phyloP scores from a whole-genome alignment of 1,140 invertebrate species.

The Drosophila albomicans region DNA sequence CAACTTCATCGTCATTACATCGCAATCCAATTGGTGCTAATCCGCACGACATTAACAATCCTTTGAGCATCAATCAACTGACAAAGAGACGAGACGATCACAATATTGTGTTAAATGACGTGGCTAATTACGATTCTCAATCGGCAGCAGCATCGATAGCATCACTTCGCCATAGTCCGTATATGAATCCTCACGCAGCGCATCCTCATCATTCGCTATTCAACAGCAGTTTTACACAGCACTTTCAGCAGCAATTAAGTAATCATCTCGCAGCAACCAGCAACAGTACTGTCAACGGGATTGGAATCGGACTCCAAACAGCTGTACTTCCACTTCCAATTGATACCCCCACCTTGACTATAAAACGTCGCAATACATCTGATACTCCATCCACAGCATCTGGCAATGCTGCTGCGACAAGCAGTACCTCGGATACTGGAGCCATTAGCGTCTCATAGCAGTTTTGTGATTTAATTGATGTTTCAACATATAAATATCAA shows the following conservation, averaged over 20 bases:
- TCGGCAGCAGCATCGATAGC: neutral
- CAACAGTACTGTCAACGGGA: neutral
- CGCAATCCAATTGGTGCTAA: constrained; percentile 94
- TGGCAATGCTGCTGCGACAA: constrained; percentile 23
- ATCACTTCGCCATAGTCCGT: constrained; percentile 18
- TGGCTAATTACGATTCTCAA: constrained; percentile 3
- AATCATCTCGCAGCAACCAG: constrained; percentile 52
- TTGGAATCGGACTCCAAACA: neutral
- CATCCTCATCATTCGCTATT: constrained; percentile 57
- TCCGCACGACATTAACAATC: constrained; percentile 95
- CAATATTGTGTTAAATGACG: constrained; percentile 30
- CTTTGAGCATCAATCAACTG: constrained; percentile 94
- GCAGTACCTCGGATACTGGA: constrained; percentile 67
- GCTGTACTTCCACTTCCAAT: constrained; percentile 31
- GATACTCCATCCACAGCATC: constrained; percentile 40
- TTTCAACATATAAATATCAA: neutral
- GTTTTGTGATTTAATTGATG: neutral
- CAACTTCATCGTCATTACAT: constrained; percentile 40
- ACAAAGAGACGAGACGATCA: constrained; percentile 86
- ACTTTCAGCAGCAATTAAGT: constrained; percentile 72
- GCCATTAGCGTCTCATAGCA: constrained; percentile 83
- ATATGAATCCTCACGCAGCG: constrained; percentile 27
- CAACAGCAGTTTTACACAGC: constrained; percentile 63
- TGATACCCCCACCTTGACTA: constrained; percentile 33
- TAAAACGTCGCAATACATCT: constrained; percentile 49